These are phyloP conservation scores for Echiichthys vipera DNA, from an alignment of 2,797 vertebrate species.

Conservation along the genomic window DNA sequence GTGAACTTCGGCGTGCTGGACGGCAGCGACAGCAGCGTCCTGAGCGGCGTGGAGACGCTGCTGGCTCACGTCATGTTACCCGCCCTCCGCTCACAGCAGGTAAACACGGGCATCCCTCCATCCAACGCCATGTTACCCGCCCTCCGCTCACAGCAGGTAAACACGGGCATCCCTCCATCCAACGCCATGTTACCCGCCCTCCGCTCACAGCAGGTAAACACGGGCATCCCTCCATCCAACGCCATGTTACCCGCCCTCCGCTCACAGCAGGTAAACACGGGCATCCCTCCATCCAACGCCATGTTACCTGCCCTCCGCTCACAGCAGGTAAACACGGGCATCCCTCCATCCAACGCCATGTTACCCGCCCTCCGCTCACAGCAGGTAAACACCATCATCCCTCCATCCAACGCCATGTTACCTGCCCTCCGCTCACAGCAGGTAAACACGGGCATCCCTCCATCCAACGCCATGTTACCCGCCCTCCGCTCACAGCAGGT, in stretches of 20 bases:
- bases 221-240: slow-evolving; percentile 2
- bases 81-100: slow-evolving; percentile 85
- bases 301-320: too few relatives aligned
- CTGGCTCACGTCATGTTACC: slow-evolving; percentile 83
- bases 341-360: too few relatives aligned
- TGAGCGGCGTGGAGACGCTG: slow-evolving; percentile 82
- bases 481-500: too few relatives aligned
- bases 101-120: slow-evolving; percentile 43
- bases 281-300: too few relatives aligned
- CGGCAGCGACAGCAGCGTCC: slow-evolving; percentile 76
- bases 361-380: too few relatives aligned
- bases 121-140: slow-evolving; percentile 80
- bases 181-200: slow-evolving; percentile 83
- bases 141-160: slow-evolving; percentile 86
- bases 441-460: too few relatives aligned
- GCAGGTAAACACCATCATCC: too few relatives aligned
- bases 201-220: slow-evolving; percentile 84
- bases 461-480: too few relatives aligned
- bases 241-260: slow-evolving; percentile 84
- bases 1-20: slow-evolving; percentile 85
- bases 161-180: not conserved
- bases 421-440: too few relatives aligned
- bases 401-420: too few relatives aligned
- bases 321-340: too few relatives aligned
- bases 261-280: slow-evolving; percentile 83